Evolutionary conservation across 2,113 vertebrate species (phyloP).

Genomic region (Pituophis catenifer): DNA sequence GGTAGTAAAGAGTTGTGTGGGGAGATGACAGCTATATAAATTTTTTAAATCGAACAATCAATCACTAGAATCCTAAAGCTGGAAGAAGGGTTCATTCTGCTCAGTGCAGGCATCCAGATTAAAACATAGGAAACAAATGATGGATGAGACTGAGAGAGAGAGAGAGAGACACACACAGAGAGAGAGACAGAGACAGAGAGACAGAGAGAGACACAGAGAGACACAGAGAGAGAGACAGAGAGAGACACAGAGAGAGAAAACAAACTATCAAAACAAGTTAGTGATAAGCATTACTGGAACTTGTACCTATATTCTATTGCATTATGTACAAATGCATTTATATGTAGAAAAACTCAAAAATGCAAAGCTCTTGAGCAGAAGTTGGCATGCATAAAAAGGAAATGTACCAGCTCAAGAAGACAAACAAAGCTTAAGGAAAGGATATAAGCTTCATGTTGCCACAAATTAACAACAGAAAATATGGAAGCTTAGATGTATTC

Average conservation of each 20-base stretch:
- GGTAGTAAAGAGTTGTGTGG: neutral
- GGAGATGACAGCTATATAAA: neutral
- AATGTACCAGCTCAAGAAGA: neutral
- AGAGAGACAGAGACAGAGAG: neutral
- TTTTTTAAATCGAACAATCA: neutral
- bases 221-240: neutral
- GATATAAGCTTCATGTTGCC: neutral
- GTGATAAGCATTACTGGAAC: neutral
- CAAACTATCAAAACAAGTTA: neutral
- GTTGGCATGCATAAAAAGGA: neutral
- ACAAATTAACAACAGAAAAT: neutral
- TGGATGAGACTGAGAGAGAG: neutral
- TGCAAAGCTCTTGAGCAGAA: neutral
- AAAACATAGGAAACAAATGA: neutral
- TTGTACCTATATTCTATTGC: neutral
- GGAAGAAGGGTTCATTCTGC: neutral
- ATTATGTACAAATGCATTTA: neutral
- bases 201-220: neutral
- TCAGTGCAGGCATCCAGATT: neutral
- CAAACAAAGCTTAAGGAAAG: neutral
- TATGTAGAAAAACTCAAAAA: neutral
- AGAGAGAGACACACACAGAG: neutral
- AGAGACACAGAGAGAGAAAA: neutral
- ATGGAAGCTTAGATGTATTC: neutral
- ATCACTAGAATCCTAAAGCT: neutral